Base-by-base conservation (phyloP, 1,140 invertebrate genomes). In the Cotesia vestalis region DNA sequence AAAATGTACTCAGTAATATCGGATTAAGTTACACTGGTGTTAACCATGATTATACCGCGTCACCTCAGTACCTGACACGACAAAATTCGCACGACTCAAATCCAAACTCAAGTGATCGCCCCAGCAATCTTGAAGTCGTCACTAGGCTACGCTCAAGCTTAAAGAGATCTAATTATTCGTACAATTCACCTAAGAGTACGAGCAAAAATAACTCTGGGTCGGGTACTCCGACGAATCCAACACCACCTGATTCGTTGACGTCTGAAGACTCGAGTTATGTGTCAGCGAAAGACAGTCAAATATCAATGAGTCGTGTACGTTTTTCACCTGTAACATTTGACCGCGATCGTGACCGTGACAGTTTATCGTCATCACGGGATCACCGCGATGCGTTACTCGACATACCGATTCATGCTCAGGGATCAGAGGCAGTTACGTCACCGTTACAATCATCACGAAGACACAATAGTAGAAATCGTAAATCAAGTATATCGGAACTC, bases 261-360 rank as follows among this genome's bases (percentile, higher is more conserved):
- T 94, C 93, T 76, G 94, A 95, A 66, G 94, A 95, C 75, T 94
- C 92, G 75, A 94, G 93, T 40, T 95, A 95, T 80, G 90, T 94
- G 51, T 95, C 94, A 1, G 94, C 94, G 2, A 91, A 94, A 75
- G 94, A 94, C 76, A 91, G 90, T 62, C 90, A 91, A 66, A 85
- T 86, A 53, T 88, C 87, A 5, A 84, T 86, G 4, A 90, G 91
- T 51, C 87, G 94, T 4, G 94, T 95, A 2, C 88, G 94, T 1
- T 96, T 96, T 84, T 95, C 94, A 52, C 94, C 94, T 0, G 90
- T 93, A 8, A 91, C 91, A 0, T 90, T 91, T 55, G 85, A 86
- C 38, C 75, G 82, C 2, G 84, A 86, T 1, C 73, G 60, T 36
- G 40, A 46, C 11, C 40, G 40, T 46, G 40, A 46, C 40, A 46